A percentile compares a stretch with the other conserved stretches of the same genome.
phyloP scores from a whole-genome alignment of 64 coral and sea anemone genomes.

The Acropora tenuis region DNA sequence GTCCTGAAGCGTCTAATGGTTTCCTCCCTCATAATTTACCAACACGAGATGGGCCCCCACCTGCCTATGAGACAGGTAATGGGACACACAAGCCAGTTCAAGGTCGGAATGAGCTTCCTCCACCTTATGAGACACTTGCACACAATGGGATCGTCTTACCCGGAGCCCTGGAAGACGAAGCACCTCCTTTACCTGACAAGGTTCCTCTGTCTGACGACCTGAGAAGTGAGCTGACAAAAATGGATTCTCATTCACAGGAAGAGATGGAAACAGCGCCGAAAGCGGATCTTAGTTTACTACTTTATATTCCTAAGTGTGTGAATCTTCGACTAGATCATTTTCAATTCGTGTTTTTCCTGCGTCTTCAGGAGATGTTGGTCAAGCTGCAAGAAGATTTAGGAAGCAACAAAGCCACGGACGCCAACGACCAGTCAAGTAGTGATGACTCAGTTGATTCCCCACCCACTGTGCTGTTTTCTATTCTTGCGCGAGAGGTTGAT shows the following conservation, averaged over 20 bases:
- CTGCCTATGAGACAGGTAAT: constrained; percentile 57
- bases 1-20: not conserved
- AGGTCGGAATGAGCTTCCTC: constrained; percentile 51
- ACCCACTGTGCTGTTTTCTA: constrained; percentile 63
- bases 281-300: constrained; percentile 75
- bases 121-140: constrained; percentile 59
- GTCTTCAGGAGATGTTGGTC: constrained; percentile 84
- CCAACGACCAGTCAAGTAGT: not conserved
- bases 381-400: constrained; percentile 77
- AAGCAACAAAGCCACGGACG: not conserved
- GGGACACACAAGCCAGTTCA: constrained; percentile 11
- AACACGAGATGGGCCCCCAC: constrained; percentile 42
- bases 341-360: constrained; percentile 90
- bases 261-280: constrained; percentile 11
- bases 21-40: constrained; percentile 26
- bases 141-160: constrained; percentile 10
- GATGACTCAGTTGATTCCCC: not conserved
- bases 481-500: constrained; percentile 74
- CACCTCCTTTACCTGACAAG: constrained; percentile 56
- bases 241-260: constrained; percentile 30
- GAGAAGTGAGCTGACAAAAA: constrained; percentile 29
- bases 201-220: constrained; percentile 41
- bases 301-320: constrained; percentile 61
- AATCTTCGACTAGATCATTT: constrained; percentile 91
- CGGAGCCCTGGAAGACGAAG: constrained; percentile 34